These are phyloP conservation scores for Ictalurus punctatus DNA, from an alignment of 2,113 vertebrate species.

Conservation along the genomic window DNA sequence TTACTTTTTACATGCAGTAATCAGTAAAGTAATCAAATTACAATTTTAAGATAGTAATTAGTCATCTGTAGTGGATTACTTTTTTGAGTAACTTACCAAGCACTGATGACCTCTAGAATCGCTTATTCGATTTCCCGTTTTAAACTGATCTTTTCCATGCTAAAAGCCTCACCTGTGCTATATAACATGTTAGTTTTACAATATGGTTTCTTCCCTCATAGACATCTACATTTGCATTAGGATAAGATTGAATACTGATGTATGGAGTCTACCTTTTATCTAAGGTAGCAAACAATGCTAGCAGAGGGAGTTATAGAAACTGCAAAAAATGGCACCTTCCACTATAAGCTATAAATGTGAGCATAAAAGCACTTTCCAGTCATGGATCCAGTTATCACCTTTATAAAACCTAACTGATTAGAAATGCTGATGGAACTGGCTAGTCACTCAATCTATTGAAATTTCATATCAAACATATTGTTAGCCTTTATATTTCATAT, in stretches of 20 bases:
- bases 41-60: too few relatives aligned
- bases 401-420: conserved; percentile 24
- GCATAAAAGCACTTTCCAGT: background rate
- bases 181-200: conserved; percentile 59
- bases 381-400: conserved; percentile 12
- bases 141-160: conserved; percentile 74
- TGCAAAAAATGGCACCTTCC: conserved; percentile 18
- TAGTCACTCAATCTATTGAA: background rate
- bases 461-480: conserved; percentile 26
- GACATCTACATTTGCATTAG: conserved; percentile 40
- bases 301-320: conserved; percentile 2
- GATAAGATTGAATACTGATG: conserved; percentile 47
- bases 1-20: too few relatives aligned
- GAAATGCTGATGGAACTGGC: conserved; percentile 23
- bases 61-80: too few relatives aligned
- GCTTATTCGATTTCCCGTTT: conserved; percentile 75
- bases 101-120: conserved; percentile 62
- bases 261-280: conserved; percentile 51
- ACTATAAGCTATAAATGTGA: background rate
- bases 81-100: too few relatives aligned
- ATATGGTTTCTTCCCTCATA: conserved; percentile 31
- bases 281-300: conserved; percentile 56
- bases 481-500: conserved; percentile 20
- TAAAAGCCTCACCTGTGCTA: conserved; percentile 73
- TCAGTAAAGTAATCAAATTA: too few relatives aligned